Evolutionary conservation across 1,140 invertebrate genomes (phyloP).

Genomic region (Conopomorpha cramerella): DNA sequence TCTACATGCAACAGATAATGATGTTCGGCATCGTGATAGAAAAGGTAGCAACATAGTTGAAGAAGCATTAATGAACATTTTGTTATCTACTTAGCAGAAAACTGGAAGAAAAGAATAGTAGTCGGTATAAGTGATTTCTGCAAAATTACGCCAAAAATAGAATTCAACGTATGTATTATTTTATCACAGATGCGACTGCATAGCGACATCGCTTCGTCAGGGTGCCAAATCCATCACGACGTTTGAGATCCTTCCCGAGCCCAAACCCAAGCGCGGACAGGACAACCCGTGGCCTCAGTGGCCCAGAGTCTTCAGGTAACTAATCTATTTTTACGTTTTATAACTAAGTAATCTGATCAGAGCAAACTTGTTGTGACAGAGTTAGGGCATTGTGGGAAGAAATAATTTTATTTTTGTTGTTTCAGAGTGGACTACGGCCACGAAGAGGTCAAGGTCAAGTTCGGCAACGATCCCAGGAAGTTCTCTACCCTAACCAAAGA

Average conservation of each 20-base stretch:
- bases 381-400: no score
- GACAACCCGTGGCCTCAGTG: slow-evolving; percentile 99
- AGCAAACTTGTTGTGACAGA: no score
- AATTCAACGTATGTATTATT: no score
- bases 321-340: slow-evolving; percentile 5
- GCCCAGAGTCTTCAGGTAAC: slow-evolving; percentile 85
- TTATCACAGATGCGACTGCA: slow-evolving; percentile 90
- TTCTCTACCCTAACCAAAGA: slow-evolving; percentile 95
- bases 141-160: no score
- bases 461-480: slow-evolving; percentile 90
- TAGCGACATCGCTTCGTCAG: slow-evolving; percentile 95
- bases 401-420: slow-evolving; percentile 4
- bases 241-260: slow-evolving; percentile 97
- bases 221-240: slow-evolving; percentile 95
- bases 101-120: no score
- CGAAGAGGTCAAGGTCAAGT: slow-evolving; percentile 92
- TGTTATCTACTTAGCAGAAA: no score
- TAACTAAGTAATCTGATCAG: no score
- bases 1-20: no score
- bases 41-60: no score
- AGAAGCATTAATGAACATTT: no score
- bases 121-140: no score
- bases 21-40: no score
- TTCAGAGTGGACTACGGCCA: slow-evolving; percentile 94
- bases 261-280: slow-evolving; percentile 74